Evolutionary conservation across 2,113 vertebrate genomes (phyloP).

Genomic region (Fregata magnificens): DNA sequence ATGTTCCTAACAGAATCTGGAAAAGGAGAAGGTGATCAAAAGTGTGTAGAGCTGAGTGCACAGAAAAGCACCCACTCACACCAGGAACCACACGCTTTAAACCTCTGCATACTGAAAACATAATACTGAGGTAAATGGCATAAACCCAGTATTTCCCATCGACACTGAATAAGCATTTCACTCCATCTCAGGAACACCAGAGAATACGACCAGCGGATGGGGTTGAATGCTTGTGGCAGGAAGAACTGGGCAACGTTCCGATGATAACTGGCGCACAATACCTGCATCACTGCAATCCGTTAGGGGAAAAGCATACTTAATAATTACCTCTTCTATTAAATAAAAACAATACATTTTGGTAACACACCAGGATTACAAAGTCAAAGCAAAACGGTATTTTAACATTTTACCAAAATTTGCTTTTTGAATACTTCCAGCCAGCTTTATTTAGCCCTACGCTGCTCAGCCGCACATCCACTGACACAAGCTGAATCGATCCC

Average conservation of each 20-base stretch:
- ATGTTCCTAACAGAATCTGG: fast-evolving
- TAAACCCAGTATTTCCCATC: neutral
- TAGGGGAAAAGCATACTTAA: neutral
- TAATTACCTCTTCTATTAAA: neutral
- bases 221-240: fast-evolving
- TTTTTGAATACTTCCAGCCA: neutral
- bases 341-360: neutral
- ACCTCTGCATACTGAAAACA: neutral
- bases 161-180: neutral
- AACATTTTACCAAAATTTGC: neutral
- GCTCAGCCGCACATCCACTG: fast-evolving
- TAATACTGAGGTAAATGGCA: neutral
- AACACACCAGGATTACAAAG: neutral
- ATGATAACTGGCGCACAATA: fast-evolving
- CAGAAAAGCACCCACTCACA: neutral
- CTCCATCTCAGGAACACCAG: neutral
- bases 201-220: fast-evolving
- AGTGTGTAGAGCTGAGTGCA: fast-evolving
- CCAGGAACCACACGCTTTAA: neutral
- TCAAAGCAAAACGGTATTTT: neutral
- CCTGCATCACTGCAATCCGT: fast-evolving
- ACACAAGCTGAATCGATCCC: fast-evolving
- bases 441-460: neutral
- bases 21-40: neutral
- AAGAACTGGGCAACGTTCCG: neutral